phyloP scores from a whole-genome alignment of 1,140 invertebrate species.

The Ceratosolen solmsi region DNA sequence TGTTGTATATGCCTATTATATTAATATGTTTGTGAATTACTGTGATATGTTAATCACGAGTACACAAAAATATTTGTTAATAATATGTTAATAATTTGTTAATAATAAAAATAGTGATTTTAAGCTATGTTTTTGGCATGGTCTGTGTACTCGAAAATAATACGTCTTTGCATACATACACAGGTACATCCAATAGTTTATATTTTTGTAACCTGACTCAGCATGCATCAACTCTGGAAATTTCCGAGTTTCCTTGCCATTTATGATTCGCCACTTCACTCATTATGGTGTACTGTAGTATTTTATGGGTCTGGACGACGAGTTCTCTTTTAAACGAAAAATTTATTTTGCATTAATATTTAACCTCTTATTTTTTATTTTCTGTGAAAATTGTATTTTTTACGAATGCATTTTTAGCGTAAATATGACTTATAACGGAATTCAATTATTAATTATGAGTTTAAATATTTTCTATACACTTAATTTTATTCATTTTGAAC shows the following conservation, averaged over 20 bases:
- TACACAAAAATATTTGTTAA: too few species aligned
- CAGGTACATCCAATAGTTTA: too few species aligned
- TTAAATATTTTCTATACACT: not conserved
- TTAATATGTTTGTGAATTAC: too few species aligned
- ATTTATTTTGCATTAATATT: conserved; percentile 17
- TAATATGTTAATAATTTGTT: too few species aligned
- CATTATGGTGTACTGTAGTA: not conserved
- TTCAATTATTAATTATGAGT: not conserved
- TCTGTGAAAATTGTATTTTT: not conserved
- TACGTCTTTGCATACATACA: too few species aligned
- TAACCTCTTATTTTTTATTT: not conserved
- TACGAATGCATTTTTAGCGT: not conserved
- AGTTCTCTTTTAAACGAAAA: conserved; percentile 6
- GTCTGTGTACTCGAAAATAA: too few species aligned
- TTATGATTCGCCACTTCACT: not conserved
- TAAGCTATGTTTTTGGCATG: too few species aligned
- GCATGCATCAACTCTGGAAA: conserved; percentile 1
- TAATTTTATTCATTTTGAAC: not conserved
- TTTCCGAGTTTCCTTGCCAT: conserved; percentile 25
- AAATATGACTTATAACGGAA: not conserved
- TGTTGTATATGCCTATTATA: too few species aligned
- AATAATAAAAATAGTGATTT: too few species aligned
- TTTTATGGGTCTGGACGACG: conserved; percentile 28
- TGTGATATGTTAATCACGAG: too few species aligned
- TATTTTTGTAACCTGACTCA: not conserved